A percentile compares a stretch with the other conserved stretches of the same genome.
phyloP scores from a whole-genome alignment of 1,140 invertebrate species.

The Monomorium pharaonis region DNA sequence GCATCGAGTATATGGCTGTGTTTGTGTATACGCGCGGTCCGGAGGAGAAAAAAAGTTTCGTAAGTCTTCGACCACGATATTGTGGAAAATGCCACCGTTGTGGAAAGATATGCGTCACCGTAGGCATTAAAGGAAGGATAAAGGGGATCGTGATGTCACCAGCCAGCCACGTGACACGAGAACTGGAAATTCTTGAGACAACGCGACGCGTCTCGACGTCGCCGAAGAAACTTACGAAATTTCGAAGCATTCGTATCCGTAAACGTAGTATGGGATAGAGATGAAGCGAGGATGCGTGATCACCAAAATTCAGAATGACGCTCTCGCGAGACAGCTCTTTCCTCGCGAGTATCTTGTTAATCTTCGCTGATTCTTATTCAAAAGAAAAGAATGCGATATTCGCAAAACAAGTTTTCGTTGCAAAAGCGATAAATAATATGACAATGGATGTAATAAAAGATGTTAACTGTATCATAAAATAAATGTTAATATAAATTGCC shows the following conservation, averaged over 20 bases:
- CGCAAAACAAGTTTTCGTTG: neutral
- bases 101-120: conserved; percentile 43
- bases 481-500: neutral
- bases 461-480: neutral
- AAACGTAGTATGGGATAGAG: conserved; percentile 12
- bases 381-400: neutral
- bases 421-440: neutral
- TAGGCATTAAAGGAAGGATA: conserved; percentile 45
- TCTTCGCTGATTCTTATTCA: neutral
- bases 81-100: conserved; percentile 29
- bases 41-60: conserved; percentile 27
- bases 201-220: conserved; percentile 54
- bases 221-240: conserved; percentile 51
- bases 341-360: neutral
- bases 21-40: neutral
- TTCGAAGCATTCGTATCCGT: conserved; percentile 5
- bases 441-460: neutral
- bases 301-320: conserved; percentile 4
- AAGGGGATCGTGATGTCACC: conserved; percentile 52
- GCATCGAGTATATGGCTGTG: neutral
- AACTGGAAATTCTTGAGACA: conserved; percentile 56
- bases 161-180: conserved; percentile 48
- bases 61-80: conserved; percentile 32
- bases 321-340: neutral
- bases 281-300: neutral